Percentiles rank a stretch among this genome's conserved stretches.
Evolutionary conservation across 2,113 vertebrate genomes (phyloP).

Genomic region (Sorex fumeus): DNA sequence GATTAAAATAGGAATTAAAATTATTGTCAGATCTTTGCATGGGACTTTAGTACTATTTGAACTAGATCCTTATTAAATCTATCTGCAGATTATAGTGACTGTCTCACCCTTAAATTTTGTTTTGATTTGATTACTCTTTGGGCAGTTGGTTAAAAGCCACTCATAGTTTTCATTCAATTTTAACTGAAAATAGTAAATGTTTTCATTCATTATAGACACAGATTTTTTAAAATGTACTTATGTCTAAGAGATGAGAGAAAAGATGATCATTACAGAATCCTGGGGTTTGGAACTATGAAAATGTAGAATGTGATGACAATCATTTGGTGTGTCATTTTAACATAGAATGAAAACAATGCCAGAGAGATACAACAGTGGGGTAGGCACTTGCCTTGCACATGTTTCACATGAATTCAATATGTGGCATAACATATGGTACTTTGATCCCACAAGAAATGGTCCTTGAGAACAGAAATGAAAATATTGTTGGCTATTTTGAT

Average conservation of each 20-base stretch:
- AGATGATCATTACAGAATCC: background rate
- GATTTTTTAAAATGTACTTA: constrained; percentile 62
- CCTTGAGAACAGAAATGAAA: no score
- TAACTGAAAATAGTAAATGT: constrained; percentile 50
- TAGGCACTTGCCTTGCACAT: no score
- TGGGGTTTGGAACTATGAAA: background rate
- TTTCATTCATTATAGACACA: constrained; percentile 50
- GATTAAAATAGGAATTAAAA: background rate
- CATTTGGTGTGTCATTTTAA: background rate
- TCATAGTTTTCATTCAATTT: constrained; percentile 47
- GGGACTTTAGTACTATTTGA: background rate
- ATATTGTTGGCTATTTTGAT: background rate
- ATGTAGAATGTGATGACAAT: background rate
- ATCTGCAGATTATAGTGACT: background rate
- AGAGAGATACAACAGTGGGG: no score
- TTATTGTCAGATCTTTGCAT: background rate
- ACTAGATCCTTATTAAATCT: constrained; percentile 36
- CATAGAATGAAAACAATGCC: background rate
- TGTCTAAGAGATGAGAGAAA: constrained; percentile 44
- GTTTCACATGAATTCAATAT: no score
- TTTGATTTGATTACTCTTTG: constrained; percentile 64
- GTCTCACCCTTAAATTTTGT: constrained; percentile 5
- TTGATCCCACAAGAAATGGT: no score
- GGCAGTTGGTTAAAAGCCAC: constrained; percentile 33
- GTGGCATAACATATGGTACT: no score